Percentiles rank a stretch among this genome's conserved stretches.
These are phyloP conservation scores for Panorpa germanica DNA, from an alignment of 2,888 invertebrate species.

Conservation along the genomic window DNA sequence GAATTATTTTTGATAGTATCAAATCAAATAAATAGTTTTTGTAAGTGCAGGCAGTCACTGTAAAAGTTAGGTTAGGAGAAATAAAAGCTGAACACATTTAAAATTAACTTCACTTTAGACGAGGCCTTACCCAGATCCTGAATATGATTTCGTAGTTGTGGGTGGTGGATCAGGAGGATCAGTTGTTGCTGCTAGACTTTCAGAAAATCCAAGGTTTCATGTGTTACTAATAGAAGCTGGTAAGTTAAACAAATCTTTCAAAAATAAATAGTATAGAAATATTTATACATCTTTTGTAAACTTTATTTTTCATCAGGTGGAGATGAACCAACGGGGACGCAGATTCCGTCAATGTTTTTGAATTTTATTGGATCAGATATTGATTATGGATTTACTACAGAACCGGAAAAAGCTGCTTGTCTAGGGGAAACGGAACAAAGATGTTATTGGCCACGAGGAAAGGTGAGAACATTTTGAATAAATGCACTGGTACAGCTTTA, in stretches of 20 bases:
- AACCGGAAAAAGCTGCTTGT: constrained; percentile 62
- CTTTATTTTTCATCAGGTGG: constrained; percentile 30
- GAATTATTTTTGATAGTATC: constrained; percentile 2
- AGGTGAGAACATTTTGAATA: constrained; percentile 27
- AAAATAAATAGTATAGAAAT: not conserved
- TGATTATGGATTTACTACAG: constrained; percentile 76
- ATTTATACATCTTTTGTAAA: constrained; percentile 1
- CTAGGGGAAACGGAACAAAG: constrained; percentile 46
- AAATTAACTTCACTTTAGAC: not conserved
- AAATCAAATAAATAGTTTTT: not conserved
- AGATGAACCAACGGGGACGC: constrained; percentile 74
- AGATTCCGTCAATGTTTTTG: constrained; percentile 78
- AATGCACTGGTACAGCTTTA: not conserved
- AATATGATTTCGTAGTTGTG: constrained; percentile 25
- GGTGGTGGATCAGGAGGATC: constrained; percentile 25
- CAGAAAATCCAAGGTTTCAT: constrained; percentile 24
- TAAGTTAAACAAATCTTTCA: constrained; percentile 15
- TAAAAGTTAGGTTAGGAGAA: not conserved
- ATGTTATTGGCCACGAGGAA: constrained; percentile 75
- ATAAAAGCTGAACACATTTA: too few relatives aligned
- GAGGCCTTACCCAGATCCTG: constrained; percentile 17
- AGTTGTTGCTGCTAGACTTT: constrained; percentile 23
- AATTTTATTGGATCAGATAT: constrained; percentile 73
- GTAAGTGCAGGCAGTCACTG: not conserved
- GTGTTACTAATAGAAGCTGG: constrained; percentile 25